A percentile compares a stretch with the other conserved stretches of the same genome.
Conservation (phyloP, 2,797 vertebrate species). For the Hirundo rustica region DNA sequence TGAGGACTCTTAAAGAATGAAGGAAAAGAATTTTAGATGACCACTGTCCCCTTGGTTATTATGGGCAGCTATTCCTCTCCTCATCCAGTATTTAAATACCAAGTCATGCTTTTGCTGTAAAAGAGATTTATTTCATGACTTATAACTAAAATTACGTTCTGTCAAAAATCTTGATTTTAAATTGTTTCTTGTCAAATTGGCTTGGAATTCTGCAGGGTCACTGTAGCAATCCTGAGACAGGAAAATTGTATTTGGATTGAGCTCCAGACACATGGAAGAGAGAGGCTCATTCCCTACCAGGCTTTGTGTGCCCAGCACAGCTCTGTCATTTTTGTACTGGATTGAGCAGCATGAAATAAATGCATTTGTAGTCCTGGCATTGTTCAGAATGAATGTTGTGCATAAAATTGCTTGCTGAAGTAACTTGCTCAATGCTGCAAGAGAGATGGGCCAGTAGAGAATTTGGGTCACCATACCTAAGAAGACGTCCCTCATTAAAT, state of each 20-base stretch:
- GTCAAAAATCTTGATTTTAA: background rate
- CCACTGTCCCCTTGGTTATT: background rate
- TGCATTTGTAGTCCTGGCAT: background rate
- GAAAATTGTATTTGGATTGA: background rate
- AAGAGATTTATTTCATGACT: background rate
- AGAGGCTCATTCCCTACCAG: background rate
- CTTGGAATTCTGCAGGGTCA: background rate
- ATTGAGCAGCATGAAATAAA: background rate
- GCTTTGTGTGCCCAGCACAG: background rate
- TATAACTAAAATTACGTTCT: background rate
- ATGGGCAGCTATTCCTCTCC: background rate
- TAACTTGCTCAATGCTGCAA: background rate
- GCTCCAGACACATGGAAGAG: background rate
- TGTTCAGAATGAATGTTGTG: background rate
- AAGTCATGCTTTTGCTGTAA: background rate
- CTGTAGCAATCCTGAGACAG: background rate
- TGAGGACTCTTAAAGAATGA: background rate
- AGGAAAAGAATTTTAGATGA: background rate
- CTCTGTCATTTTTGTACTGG: background rate
- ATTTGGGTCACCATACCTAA: background rate
- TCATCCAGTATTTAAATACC: background rate
- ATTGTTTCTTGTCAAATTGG: background rate
- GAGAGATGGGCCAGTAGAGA: background rate
- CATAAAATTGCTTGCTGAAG: background rate
- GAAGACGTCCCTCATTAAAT: conserved; percentile 22